Evolutionary conservation across 2,888 invertebrate species (phyloP).

Genomic region (Fragum fragum): DNA sequence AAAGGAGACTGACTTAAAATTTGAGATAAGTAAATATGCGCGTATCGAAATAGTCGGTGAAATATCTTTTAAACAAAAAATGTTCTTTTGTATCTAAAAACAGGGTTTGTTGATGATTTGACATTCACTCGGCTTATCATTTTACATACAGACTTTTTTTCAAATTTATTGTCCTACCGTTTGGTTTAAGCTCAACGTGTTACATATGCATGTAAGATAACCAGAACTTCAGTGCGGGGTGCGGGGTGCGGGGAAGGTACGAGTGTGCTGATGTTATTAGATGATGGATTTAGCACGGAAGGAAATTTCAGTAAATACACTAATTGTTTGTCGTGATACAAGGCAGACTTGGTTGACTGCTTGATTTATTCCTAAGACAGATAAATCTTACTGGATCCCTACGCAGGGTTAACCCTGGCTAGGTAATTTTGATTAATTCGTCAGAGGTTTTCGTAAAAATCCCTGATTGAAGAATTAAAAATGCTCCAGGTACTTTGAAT

Average conservation of each 20-base stretch:
- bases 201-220: slow-evolving; percentile 24
- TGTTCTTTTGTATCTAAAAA: slow-evolving; percentile 16
- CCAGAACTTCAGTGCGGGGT: slow-evolving; percentile 20
- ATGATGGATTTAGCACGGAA: slow-evolving; percentile 28
- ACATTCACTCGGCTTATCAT: slow-evolving; percentile 28
- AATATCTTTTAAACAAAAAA: background rate
- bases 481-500: background rate
- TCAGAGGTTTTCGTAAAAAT: background rate
- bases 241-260: slow-evolving; percentile 36
- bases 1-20: slow-evolving; percentile 29
- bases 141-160: slow-evolving; percentile 11
- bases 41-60: background rate
- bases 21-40: slow-evolving; percentile 19
- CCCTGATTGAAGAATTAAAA: slow-evolving; percentile 11
- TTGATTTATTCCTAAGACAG: slow-evolving; percentile 24
- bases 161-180: slow-evolving; percentile 39
- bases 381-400: slow-evolving; percentile 22
- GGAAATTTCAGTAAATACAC: background rate
- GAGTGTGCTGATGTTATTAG: slow-evolving; percentile 20
- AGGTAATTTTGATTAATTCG: slow-evolving; percentile 4
- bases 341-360: slow-evolving; percentile 15
- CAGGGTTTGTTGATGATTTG: slow-evolving; percentile 23
- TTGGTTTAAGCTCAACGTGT: slow-evolving; percentile 29
- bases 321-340: background rate
- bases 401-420: slow-evolving; percentile 2